phyloP scores from a whole-genome alignment of 2,797 vertebrate species.

The Sciaenops ocellatus region DNA sequence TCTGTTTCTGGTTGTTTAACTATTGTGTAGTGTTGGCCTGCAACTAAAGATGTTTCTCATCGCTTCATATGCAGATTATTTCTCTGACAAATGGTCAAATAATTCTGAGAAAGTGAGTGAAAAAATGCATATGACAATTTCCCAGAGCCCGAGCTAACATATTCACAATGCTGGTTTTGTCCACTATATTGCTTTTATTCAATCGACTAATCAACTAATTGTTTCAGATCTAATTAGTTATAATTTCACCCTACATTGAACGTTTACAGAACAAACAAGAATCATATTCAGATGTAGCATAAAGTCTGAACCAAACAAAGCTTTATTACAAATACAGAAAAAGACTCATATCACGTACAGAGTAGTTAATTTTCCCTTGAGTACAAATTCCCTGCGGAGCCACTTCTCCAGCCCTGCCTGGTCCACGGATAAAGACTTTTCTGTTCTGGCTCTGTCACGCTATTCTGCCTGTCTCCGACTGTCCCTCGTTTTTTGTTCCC shows the following conservation, averaged over 20 bases:
- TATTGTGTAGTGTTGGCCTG: background rate
- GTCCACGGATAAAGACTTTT: slow-evolving; percentile 67
- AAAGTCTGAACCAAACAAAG: background rate
- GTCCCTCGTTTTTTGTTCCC: slow-evolving; percentile 40
- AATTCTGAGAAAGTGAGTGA: background rate
- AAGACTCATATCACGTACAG: background rate
- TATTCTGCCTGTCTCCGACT: slow-evolving; percentile 57
- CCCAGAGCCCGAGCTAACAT: background rate
- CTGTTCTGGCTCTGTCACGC: slow-evolving; percentile 67
- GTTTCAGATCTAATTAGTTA: background rate
- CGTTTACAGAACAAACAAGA: background rate
- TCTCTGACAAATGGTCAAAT: background rate
- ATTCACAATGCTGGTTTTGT: background rate
- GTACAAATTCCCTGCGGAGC: slow-evolving; percentile 33
- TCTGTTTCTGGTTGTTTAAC: background rate
- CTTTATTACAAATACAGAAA: background rate
- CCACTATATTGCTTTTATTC: background rate
- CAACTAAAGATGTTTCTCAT: background rate
- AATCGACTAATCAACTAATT: background rate
- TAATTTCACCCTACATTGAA: background rate
- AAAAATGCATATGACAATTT: background rate
- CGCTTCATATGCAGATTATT: background rate
- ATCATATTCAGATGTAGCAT: background rate
- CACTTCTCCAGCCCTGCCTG: slow-evolving; percentile 29
- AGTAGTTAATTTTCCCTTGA: slow-evolving; percentile 1